Base-by-base conservation (phyloP, 2,113 vertebrate genomes). In the Chionodraco myersi region DNA sequence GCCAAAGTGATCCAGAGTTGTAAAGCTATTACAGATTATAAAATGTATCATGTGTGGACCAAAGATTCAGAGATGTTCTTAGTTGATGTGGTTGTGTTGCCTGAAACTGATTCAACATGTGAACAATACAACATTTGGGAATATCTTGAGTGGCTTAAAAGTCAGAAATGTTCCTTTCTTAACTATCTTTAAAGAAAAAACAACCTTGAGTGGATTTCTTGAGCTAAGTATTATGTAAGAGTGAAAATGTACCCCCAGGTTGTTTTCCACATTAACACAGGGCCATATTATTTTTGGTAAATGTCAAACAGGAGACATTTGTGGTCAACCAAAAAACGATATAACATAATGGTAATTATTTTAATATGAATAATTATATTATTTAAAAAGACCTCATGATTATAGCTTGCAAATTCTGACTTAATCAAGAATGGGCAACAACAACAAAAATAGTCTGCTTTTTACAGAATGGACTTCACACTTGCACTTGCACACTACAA, bases 381-480 rank as follows among this genome's bases (percentile, higher is more conserved):
- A 13, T 21, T 41, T 67, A 12, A 56, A 58, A 52, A 52, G 36
- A 67, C 8, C 16, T 53, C 48, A 26, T 21, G 30, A 13, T 16
- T 14, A 64, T 7, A 51, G 4, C 64, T 12, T 34, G 14, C 23
- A 51, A 18, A 52, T 67, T 48, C 64, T 52, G 64, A 67, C 18
- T 67, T 52, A 0, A 59, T 58, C 23, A 30, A 30, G 21, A 57
- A 12, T 26, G 54, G 3, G 21, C 21, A 4, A 16, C 30, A 16
- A 48, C 5, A 16, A 26, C 16, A 6, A 34, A 51, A 41, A 41
- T 1, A 41, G 36, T 6, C 5, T 41, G 36, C 23, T 41, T 67
- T 53, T 36, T 41, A 79, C 36, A 47, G 3, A 75, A 26, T 86
- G 80, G 78, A 82, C 60, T 81, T 70, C 16, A 62, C 72, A 52